A percentile compares a stretch with the other conserved stretches of the same genome.
Evolutionary conservation across 1,140 invertebrate genomes (phyloP).

Genomic region (Microvelia longipes): DNA sequence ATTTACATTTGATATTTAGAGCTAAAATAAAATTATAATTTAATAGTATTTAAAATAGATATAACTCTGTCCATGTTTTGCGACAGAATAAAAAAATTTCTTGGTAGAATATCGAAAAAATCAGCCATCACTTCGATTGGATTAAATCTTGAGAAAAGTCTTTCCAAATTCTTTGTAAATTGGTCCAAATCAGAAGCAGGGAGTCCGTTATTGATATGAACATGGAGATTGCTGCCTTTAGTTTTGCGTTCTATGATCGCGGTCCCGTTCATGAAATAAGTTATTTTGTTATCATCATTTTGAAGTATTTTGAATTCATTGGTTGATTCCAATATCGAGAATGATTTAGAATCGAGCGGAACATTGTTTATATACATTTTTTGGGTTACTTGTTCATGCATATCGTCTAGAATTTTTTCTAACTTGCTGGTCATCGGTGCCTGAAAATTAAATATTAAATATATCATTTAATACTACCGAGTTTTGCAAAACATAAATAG

Average conservation of each 20-base stretch:
- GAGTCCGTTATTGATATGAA: too few species aligned
- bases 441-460: too few species aligned
- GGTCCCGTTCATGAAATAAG: too few species aligned
- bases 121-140: not conserved
- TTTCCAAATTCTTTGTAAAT: not conserved
- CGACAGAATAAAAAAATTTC: not conserved
- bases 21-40: not conserved
- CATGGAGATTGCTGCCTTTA: too few species aligned
- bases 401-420: not conserved
- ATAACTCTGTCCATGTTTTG: not conserved
- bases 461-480: too few species aligned
- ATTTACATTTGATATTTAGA: too few species aligned
- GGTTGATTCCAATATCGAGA: not conserved
- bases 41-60: not conserved
- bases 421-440: not conserved
- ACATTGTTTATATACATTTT: not conserved
- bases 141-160: not conserved
- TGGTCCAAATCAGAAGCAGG: not conserved
- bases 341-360: not conserved
- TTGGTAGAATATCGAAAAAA: not conserved
- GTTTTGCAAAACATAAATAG: too few species aligned
- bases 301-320: not conserved
- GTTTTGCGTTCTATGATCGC: too few species aligned
- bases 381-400: not conserved
- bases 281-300: not conserved